Base-by-base conservation (phyloP, 1,140 invertebrate species). In the Bombus cullumanus region DNA sequence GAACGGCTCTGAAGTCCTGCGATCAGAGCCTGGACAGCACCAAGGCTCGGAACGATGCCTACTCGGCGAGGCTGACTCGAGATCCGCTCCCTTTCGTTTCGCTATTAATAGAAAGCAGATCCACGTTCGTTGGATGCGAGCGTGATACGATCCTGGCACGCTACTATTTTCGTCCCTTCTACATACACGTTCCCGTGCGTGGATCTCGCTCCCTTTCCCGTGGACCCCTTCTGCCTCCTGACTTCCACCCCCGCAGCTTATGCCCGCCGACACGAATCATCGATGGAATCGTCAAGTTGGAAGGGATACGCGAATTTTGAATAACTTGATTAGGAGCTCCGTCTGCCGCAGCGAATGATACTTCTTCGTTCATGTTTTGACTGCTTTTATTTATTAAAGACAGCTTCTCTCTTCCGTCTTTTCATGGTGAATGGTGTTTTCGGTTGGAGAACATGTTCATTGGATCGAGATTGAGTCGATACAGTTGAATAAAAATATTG, bases 1-100 rank as follows among this genome's bases (percentile, higher is more conserved):
- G 91, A 94, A 94, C 95, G 93, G 95, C 95, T 96, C 95, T 96
- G 94, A 95, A 88, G 92, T 92, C 90, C 90, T 85, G 92, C 83
- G 76, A 68, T 57, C 78, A 73, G 59, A 62, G 71, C 34, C 69
- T 75, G 84, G 85, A 88, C 85, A 88, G 62, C 77, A 84, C 76
- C 88, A 86, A 84, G 81, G 59, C 88, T 91, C 84, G 82, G 69
- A 53, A 75, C 43, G 73, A 75, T 81, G 78, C 75, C 80, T 66
- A 72, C 73, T 71, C 47, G 69, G 39, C 22, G 10, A 71, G 69
- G 6, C 34, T 73, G 47, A 31, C 74, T 83, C 74, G 43, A 22
- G 37, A 68, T 69, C 28, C 88, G 68, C 83, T 83, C 77, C 39
- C 53, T 89, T 81, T 85, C 66, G 59, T 79, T 47, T 85, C 83